phyloP scores from a whole-genome alignment of 2,113 vertebrate species.

The Aptenodytes patagonicus region DNA sequence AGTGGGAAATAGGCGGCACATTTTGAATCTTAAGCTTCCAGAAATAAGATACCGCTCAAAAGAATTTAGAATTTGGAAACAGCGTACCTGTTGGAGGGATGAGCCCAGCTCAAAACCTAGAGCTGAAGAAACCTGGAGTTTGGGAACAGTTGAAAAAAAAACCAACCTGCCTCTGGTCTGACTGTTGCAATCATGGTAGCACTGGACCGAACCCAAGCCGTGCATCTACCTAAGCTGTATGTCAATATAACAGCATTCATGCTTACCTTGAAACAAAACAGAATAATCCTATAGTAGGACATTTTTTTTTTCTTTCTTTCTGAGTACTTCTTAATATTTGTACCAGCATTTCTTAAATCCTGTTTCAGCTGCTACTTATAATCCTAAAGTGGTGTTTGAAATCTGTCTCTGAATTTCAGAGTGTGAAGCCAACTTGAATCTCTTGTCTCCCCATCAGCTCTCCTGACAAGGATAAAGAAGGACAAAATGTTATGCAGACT shows the following conservation, averaged over 20 bases:
- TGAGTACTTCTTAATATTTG: background rate
- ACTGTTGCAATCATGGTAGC: background rate
- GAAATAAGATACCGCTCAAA: background rate
- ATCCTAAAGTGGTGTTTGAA: conserved; percentile 7
- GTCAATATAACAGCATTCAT: background rate
- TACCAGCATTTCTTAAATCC: background rate
- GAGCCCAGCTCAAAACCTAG: background rate
- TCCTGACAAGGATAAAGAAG: conserved; percentile 43
- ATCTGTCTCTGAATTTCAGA: conserved; percentile 8
- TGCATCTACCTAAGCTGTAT: background rate
- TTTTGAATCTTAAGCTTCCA: background rate
- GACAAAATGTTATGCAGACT: conserved; percentile 55
- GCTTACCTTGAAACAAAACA: background rate
- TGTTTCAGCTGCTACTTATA: background rate
- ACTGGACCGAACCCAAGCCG: background rate
- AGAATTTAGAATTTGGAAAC: background rate
- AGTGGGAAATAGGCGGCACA: background rate
- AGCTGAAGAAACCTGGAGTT: background rate
- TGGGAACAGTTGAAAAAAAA: background rate
- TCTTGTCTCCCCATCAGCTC: conserved; percentile 19
- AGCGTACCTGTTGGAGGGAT: background rate
- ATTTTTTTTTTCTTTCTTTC: background rate
- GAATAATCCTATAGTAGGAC: background rate
- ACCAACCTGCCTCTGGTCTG: background rate
- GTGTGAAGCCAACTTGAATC: conserved; percentile 2